Percentiles rank a stretch among this genome's conserved stretches.
These are phyloP conservation scores for Acronicta leporina DNA, from an alignment of 2,888 invertebrate species.

Conservation along the genomic window DNA sequence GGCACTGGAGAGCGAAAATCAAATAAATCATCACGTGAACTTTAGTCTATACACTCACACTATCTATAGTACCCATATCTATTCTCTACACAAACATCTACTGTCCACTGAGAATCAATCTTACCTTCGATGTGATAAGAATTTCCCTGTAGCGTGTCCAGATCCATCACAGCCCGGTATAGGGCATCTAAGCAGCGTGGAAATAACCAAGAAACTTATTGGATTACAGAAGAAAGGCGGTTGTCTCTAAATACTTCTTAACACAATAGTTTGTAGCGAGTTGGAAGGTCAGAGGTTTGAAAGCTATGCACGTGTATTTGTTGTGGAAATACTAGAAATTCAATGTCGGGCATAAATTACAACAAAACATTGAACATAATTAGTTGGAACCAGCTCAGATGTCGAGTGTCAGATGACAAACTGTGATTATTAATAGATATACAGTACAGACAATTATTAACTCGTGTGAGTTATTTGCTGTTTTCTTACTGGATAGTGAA, in stretches of 20 bases:
- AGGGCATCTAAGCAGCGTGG: conserved; percentile 94
- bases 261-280: conserved; percentile 41
- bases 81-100: conserved; percentile 58
- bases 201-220: conserved; percentile 85
- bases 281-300: conserved; percentile 50
- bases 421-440: conserved; percentile 27
- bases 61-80: conserved; percentile 43
- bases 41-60: conserved; percentile 6
- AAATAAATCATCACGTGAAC: conserved; percentile 28
- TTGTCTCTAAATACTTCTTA: conserved; percentile 55
- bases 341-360: conserved; percentile 53
- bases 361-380: conserved; percentile 36
- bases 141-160: conserved; percentile 99
- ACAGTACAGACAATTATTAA: conserved; percentile 29
- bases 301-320: conserved; percentile 49
- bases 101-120: conserved; percentile 64
- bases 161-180: conserved; percentile 99
- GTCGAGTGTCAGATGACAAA: conserved; percentile 44
- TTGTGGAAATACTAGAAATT: conserved; percentile 51
- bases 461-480: conserved; percentile 31
- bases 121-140: conserved; percentile 99
- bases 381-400: conserved; percentile 42
- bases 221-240: conserved; percentile 58
- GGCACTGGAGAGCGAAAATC: conserved; percentile 90
- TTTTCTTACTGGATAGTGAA: conserved; percentile 6